These are phyloP conservation scores for Drosophila kepulauana DNA, from an alignment of 1,140 invertebrate genomes.

Conservation along the genomic window DNA sequence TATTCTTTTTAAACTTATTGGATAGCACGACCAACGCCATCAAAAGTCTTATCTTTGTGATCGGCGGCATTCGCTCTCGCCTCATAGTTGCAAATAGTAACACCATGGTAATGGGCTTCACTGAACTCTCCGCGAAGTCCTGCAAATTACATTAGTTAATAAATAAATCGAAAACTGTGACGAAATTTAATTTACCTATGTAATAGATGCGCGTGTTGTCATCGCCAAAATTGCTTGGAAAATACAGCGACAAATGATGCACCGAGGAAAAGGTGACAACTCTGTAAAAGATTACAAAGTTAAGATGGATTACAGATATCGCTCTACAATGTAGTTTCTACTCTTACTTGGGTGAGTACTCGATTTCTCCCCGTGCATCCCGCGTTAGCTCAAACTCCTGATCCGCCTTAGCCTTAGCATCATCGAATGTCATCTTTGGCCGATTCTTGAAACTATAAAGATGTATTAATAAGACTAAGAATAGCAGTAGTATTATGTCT, in stretches of 20 bases:
- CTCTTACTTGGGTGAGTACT: slow-evolving; percentile 95
- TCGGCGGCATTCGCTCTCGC: slow-evolving; percentile 92
- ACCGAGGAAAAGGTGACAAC: slow-evolving; percentile 96
- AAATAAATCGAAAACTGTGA: background rate
- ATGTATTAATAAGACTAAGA: background rate
- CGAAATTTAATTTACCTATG: slow-evolving; percentile 87
- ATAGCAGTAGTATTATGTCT: background rate
- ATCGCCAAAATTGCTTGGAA: slow-evolving; percentile 94
- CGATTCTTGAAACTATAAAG: slow-evolving; percentile 94
- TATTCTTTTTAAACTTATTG: slow-evolving; percentile 84
- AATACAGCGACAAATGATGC: slow-evolving; percentile 94
- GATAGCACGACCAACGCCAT: slow-evolving; percentile 87
- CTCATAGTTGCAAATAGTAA: slow-evolving; percentile 96
- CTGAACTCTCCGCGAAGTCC: slow-evolving; percentile 96
- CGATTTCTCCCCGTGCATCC: slow-evolving; percentile 92
- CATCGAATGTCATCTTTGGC: slow-evolving; percentile 97
- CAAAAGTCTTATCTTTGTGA: slow-evolving; percentile 90
- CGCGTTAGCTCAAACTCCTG: slow-evolving; percentile 96
- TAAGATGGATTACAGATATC: background rate
- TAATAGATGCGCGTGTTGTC: slow-evolving; percentile 95
- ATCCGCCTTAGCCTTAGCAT: slow-evolving; percentile 89
- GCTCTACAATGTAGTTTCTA: background rate
- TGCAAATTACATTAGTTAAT: slow-evolving; percentile 10
- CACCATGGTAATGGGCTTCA: slow-evolving; percentile 93
- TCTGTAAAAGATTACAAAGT: slow-evolving; percentile 85